A percentile compares a stretch with the other conserved stretches of the same genome.
phyloP scores from a whole-genome alignment of 2,797 vertebrate genomes.

The Bucorvus abyssinicus region DNA sequence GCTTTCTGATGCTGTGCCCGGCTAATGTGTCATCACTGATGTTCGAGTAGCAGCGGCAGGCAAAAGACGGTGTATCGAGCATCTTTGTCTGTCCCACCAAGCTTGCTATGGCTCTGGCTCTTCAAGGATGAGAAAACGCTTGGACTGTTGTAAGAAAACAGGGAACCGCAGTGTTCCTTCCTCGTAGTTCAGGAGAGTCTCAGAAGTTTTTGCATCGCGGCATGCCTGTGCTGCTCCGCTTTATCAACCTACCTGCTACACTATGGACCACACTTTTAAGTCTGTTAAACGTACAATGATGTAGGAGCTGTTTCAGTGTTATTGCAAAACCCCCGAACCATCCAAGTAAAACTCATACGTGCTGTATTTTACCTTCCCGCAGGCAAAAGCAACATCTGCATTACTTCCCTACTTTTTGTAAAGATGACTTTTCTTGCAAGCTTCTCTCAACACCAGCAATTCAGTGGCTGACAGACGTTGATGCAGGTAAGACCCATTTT shows the following conservation, averaged over 20 bases:
- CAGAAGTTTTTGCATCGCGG: not conserved
- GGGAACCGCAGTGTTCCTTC: not conserved
- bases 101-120: not conserved
- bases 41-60: not conserved
- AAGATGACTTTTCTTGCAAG: not conserved
- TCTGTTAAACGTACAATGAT: not conserved
- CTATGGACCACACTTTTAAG: not conserved
- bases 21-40: accelerated
- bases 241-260: not conserved
- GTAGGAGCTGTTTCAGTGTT: not conserved
- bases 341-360: not conserved
- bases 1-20: not conserved
- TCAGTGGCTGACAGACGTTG: not conserved
- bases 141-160: not conserved
- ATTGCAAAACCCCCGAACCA: not conserved
- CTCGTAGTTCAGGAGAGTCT: not conserved
- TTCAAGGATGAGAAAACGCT: not conserved
- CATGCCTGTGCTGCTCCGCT: not conserved
- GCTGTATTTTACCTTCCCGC: not conserved
- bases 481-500: not conserved
- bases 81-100: not conserved
- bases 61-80: not conserved
- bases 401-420: not conserved
- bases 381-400: not conserved
- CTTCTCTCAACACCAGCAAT: not conserved